Evolutionary conservation across 2,888 invertebrate genomes (phyloP).

Genomic region (Crioceris asparagi): DNA sequence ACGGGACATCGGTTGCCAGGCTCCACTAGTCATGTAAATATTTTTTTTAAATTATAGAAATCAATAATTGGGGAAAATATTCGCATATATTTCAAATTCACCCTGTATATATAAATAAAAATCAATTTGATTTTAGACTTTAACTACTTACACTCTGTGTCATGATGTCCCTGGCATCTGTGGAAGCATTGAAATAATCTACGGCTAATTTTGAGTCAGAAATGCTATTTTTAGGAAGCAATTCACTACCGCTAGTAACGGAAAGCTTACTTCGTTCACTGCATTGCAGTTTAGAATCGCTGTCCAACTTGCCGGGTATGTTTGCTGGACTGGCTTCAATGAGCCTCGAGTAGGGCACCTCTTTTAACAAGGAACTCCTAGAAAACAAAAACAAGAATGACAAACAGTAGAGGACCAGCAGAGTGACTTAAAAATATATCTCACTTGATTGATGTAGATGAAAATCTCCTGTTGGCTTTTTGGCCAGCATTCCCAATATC

Average conservation of each 20-base stretch:
- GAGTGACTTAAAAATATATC: constrained; percentile 7
- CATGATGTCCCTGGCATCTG: constrained; percentile 15
- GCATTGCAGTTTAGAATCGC: constrained; percentile 58
- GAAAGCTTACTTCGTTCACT: constrained; percentile 36
- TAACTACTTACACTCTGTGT: constrained; percentile 21
- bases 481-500: constrained; percentile 29
- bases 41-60: too few relatives aligned
- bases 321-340: constrained; percentile 53
- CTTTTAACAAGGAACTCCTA: constrained; percentile 35
- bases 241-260: constrained; percentile 40
- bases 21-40: too few relatives aligned
- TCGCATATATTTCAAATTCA: too few relatives aligned
- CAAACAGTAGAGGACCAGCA: neutral
- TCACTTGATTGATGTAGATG: constrained; percentile 49
- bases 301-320: constrained; percentile 50
- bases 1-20: too few relatives aligned
- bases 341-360: constrained; percentile 72
- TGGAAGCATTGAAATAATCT: constrained; percentile 51
- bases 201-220: constrained; percentile 79
- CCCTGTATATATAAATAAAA: too few relatives aligned
- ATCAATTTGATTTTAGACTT: too few relatives aligned
- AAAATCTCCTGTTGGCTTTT: constrained; percentile 46
- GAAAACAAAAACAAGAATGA: constrained; percentile 10
- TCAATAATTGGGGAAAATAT: too few relatives aligned
- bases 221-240: constrained; percentile 65